Evolutionary conservation across 2,888 invertebrate species (phyloP).

Genomic region (Holacanthella duospinosa): DNA sequence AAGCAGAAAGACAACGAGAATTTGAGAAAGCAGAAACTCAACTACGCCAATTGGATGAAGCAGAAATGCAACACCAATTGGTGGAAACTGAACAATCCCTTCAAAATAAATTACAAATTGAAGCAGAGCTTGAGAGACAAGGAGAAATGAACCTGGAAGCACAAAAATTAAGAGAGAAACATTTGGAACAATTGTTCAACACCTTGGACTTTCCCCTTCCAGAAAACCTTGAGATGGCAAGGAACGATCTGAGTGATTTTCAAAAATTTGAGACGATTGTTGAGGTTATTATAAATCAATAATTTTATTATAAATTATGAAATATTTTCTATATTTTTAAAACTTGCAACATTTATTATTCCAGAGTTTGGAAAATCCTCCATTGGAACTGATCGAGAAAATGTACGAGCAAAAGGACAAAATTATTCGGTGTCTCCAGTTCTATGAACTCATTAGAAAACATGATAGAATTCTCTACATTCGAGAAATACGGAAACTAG

Average conservation of each 20-base stretch:
- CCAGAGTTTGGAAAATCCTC: not conserved
- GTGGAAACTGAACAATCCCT: no score
- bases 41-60: not conserved
- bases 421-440: conserved; percentile 5
- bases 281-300: not conserved
- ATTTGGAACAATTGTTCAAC: not conserved
- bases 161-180: not conserved
- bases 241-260: conserved; percentile 5
- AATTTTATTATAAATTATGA: not conserved
- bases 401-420: conserved; percentile 4
- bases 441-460: conserved; percentile 2
- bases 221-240: conserved; percentile 7
- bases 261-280: not conserved
- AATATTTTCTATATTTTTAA: not conserved
- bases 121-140: not conserved
- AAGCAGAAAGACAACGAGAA: not conserved
- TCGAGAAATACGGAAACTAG: not conserved
- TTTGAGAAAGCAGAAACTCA: not conserved
- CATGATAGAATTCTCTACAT: not conserved
- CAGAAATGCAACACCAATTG: not conserved
- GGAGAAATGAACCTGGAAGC: not conserved
- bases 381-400: conserved; percentile 5
- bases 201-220: conserved; percentile 10
- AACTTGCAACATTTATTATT: not conserved
- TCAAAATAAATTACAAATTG: not conserved